Percentiles rank a stretch among this genome's conserved stretches.
These are phyloP conservation scores for Hyaena hyaena DNA, from an alignment of 2,113 vertebrate species.

Conservation along the genomic window DNA sequence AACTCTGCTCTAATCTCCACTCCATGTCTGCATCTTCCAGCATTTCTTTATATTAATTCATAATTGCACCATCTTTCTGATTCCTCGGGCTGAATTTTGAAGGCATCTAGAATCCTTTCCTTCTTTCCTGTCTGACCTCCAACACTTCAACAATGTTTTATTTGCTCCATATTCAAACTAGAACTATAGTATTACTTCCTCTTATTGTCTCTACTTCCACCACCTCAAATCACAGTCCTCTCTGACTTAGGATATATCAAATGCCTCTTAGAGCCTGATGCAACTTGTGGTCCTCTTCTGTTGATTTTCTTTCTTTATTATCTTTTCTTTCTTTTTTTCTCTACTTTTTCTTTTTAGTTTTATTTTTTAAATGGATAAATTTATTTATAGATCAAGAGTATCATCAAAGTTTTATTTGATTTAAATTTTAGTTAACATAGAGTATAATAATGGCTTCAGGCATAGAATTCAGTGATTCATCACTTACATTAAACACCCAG, in stretches of 20 bases:
- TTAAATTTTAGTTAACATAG: too few species aligned
- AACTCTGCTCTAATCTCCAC: not conserved
- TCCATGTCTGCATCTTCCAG: not conserved
- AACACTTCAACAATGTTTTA: not conserved
- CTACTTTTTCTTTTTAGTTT: too few species aligned
- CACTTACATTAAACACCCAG: too few species aligned
- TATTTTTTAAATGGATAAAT: too few species aligned
- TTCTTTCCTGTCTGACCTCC: not conserved
- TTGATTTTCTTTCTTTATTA: not conserved
- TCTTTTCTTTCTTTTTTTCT: too few species aligned
- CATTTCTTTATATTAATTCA: not conserved
- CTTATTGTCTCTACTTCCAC: not conserved
- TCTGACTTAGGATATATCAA: not conserved
- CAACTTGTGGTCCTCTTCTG: not conserved
- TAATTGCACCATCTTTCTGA: not conserved
- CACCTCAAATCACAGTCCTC: not conserved
- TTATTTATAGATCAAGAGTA: too few species aligned
- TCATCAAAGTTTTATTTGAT: too few species aligned
- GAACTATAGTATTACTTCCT: not conserved
- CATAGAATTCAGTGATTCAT: too few species aligned
- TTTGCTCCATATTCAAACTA: not conserved
- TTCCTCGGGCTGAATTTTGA: not conserved
- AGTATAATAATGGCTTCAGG: too few species aligned
- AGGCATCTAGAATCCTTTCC: not conserved
- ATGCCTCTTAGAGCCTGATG: not conserved